A percentile compares a stretch with the other conserved stretches of the same genome.
phyloP scores from a whole-genome alignment of 2,113 vertebrate genomes.

The Dipodomys stephensi region DNA sequence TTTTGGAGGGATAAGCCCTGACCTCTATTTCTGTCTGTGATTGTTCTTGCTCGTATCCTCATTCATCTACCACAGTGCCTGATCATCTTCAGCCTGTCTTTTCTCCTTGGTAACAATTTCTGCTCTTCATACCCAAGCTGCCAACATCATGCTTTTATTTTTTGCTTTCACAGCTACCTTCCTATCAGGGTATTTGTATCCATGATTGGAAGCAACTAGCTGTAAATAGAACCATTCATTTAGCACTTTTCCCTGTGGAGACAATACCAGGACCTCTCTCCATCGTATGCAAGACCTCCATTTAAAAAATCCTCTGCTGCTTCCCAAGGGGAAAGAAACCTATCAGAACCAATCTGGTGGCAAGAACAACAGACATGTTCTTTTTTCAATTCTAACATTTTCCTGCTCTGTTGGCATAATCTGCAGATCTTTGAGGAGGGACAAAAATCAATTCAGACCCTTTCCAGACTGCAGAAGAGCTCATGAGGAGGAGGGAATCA shows the following conservation, averaged over 20 bases:
- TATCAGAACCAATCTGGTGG: neutral
- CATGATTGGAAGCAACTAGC: neutral
- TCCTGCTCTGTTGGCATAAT: neutral
- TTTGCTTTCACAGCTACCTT: neutral
- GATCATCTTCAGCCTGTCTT: constrained; percentile 10
- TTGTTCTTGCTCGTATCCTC: neutral
- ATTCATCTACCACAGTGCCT: neutral
- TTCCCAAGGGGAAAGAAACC: neutral
- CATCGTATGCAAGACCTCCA: neutral
- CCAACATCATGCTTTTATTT: neutral
- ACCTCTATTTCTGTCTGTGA: neutral
- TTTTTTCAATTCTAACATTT: neutral
- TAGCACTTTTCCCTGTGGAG: neutral
- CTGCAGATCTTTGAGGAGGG: neutral
- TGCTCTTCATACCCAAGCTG: constrained; percentile 22
- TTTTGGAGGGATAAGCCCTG: neutral
- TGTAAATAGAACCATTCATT: constrained; percentile 5
- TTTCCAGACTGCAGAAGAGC: neutral
- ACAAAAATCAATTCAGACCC: neutral
- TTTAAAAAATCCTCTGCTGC: neutral
- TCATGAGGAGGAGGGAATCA: neutral
- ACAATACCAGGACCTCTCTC: neutral
- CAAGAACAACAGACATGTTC: neutral
- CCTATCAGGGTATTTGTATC: constrained; percentile 18
- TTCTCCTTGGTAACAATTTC: constrained; percentile 52